phyloP scores from a whole-genome alignment of 2,888 invertebrate species.

The Acheta domesticus region DNA sequence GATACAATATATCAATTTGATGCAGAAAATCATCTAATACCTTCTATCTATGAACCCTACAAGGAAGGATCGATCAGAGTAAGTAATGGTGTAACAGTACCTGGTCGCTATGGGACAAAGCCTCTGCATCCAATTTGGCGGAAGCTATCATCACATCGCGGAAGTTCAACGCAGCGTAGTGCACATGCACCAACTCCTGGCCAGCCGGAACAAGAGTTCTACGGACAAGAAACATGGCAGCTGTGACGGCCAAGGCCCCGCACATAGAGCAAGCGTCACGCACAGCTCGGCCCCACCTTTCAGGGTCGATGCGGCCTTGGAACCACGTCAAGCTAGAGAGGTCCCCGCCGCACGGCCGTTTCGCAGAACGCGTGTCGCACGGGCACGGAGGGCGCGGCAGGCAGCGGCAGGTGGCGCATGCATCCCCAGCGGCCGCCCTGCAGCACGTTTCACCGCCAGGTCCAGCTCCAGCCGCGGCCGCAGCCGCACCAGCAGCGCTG shows the following conservation, averaged over 20 bases:
- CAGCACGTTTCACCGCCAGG: slow-evolving; percentile 3
- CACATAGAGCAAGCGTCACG: no score
- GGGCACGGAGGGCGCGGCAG: background rate
- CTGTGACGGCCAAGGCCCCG: no score
- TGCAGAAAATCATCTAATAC: no score
- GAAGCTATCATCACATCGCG: background rate
- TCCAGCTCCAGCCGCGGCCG: background rate
- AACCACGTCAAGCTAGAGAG: slow-evolving; percentile 79
- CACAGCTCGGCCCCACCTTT: background rate
- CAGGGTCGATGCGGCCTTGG: slow-evolving; percentile 57
- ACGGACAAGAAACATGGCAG: no score
- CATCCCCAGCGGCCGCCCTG: background rate
- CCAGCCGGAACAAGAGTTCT: background rate
- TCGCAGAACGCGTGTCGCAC: slow-evolving; percentile 67
- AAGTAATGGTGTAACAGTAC: background rate
- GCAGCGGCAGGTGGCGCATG: background rate
- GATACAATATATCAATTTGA: no score
- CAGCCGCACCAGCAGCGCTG: background rate
- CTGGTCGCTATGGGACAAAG: background rate
- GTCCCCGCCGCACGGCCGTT: slow-evolving; percentile 80
- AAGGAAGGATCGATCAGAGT: background rate
- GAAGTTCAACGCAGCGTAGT: background rate
- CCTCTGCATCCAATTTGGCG: background rate
- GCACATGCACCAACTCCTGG: background rate
- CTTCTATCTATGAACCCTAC: background rate